Conservation (phyloP, 2,797 vertebrate genomes). For the Chelon labrosus region DNA sequence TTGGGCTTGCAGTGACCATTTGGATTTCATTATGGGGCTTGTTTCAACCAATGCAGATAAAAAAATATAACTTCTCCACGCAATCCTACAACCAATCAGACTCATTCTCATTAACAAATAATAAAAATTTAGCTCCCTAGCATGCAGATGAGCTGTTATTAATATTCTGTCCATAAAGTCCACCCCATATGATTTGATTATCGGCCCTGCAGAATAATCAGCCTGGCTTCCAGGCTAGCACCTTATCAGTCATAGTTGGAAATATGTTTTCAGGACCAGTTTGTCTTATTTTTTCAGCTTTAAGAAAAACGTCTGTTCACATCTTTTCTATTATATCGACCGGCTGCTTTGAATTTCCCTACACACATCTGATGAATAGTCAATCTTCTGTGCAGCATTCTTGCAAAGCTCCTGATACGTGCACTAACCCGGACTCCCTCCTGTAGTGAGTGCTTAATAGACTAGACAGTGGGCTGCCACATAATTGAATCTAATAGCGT, state of each 20-base stretch:
- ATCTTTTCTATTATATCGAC: background rate
- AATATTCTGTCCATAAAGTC: too few relatives aligned
- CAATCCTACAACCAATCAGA: too few relatives aligned
- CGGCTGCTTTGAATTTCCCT: background rate
- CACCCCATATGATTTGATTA: too few relatives aligned
- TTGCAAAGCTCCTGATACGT: conserved; percentile 30
- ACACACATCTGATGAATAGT: conserved; percentile 8
- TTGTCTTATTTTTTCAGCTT: background rate
- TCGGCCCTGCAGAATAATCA: too few relatives aligned
- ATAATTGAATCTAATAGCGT: conserved; percentile 58
- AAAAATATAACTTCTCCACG: too few relatives aligned
- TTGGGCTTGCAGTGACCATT: too few relatives aligned
- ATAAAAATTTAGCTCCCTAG: too few relatives aligned
- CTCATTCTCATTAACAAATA: too few relatives aligned
- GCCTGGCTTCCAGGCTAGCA: background rate
- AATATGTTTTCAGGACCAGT: background rate
- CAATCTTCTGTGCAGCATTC: conserved; percentile 15
- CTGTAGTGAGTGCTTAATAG: conserved; percentile 46
- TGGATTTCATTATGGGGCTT: too few relatives aligned
- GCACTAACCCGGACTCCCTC: conserved; percentile 13
- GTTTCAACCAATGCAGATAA: too few relatives aligned
- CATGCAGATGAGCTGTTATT: too few relatives aligned
- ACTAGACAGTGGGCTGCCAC: conserved; percentile 35
- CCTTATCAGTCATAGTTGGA: background rate
- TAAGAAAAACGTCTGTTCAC: background rate